Base-by-base conservation (phyloP, 2,797 vertebrate species). In the Coreius guichenoti region DNA sequence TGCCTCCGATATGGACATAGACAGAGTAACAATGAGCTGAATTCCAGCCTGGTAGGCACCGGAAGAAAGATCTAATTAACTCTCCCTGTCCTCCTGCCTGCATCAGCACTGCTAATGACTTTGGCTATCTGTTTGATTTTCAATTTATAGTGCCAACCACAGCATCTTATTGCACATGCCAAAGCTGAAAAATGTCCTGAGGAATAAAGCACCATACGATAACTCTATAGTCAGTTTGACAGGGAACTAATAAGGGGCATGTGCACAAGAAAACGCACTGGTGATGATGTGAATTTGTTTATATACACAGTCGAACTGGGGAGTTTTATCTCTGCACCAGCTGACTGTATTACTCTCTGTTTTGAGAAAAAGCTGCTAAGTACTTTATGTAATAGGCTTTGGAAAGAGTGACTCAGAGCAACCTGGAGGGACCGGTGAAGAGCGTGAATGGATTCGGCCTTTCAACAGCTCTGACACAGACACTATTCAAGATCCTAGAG, bases 371-470 rank as follows among this genome's bases (percentile, higher is more conserved):
- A 82, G 65, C 84, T 83, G 89, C 89, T 91, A 88, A 89, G 91
- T 92, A 88, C 87, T 89, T 90, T 86, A 84, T 83, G 82, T 91
- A 93, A 93, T 91, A 91, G 90, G 91, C 86, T 93, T 92, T 92
- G 86, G 81, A 81, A 75, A 63, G 65, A 82, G 86, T 88, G 91
- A 92, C 90, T 90, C 87, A 87, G 89, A 80, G 75, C 69, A 70
- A 58, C 80, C 68, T 84, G 70, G 81, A 91, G 87, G 89, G 89
- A 92, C 89, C 81, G 84, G 33, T 80, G 89, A 73, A 88, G 89
- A 86, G 63, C 63, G 70, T 31, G 65, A 81, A 87, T 74, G 91
- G 82, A 74, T 81, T 82, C 14, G 29, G 39, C 85, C 87, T 69
- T 80, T 72, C 16, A 72, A 80, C 47, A 29, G 78, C 12, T 45